Conservation (phyloP, 2,888 invertebrate species). For the Seira ritae region DNA sequence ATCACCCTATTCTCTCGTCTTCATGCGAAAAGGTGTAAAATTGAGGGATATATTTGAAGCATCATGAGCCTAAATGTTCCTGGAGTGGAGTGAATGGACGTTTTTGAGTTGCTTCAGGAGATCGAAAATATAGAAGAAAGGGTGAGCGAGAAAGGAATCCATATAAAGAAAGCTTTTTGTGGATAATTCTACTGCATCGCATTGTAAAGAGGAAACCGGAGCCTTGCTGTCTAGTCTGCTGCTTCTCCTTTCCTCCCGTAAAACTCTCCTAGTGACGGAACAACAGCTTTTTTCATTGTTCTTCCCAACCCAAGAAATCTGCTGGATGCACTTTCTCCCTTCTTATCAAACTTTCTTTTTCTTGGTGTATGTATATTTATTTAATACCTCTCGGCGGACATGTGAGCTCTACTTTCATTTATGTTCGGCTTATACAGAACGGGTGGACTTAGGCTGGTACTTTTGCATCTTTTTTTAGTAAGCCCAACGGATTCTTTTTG, state of each 20-base stretch:
- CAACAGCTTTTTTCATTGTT: constrained; percentile 16
- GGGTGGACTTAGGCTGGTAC: not conserved
- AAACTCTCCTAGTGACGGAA: not conserved
- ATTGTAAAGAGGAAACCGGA: constrained; percentile 13
- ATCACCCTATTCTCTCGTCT: not conserved
- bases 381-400: constrained; percentile 47
- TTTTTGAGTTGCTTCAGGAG: not conserved
- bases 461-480: constrained; percentile 20
- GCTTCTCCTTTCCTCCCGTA: not conserved
- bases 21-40: constrained; percentile 8
- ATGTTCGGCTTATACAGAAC: not conserved
- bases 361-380: constrained; percentile 17
- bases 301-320: constrained; percentile 33
- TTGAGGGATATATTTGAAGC: not conserved
- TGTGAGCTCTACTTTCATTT: constrained; percentile 19
- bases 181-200: constrained; percentile 8
- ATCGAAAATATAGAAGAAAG: not conserved
- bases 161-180: not conserved
- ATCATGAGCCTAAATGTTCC: not conserved
- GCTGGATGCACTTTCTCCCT: constrained; percentile 20
- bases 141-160: not conserved
- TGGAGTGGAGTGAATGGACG: not conserved
- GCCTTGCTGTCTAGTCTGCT: constrained; percentile 30
- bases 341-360: not conserved
- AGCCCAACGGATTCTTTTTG: constrained; percentile 21